Conservation (phyloP, 2,113 vertebrate genomes). For the Spilogale gracilis region DNA sequence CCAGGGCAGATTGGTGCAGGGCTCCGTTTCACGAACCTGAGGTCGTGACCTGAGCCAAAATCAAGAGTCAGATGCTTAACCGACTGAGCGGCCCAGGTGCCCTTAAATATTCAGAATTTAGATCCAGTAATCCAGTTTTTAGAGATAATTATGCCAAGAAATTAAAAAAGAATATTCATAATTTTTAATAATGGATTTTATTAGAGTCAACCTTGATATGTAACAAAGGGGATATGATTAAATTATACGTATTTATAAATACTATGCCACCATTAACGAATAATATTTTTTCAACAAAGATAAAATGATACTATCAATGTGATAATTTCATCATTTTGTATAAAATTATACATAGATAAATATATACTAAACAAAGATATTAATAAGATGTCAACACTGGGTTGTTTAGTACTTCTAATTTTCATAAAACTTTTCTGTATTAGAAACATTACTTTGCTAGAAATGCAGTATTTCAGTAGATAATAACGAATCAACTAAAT, state of each 20-base stretch:
- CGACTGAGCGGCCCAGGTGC: background rate
- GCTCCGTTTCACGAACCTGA: background rate
- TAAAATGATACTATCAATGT: background rate
- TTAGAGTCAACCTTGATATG: background rate
- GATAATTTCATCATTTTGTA: background rate
- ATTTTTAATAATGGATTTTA: background rate
- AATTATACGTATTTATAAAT: background rate
- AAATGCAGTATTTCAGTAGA: background rate
- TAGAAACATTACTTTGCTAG: background rate
- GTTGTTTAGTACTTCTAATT: constrained; percentile 34
- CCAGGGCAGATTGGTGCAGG: background rate
- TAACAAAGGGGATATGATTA: background rate
- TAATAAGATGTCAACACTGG: background rate
- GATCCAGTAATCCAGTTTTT: background rate
- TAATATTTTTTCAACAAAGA: constrained; percentile 14
- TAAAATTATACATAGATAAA: background rate
- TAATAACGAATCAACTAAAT: constrained; percentile 2
- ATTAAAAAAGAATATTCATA: background rate
- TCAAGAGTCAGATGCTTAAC: background rate
- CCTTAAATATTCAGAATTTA: background rate
- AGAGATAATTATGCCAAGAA: background rate
- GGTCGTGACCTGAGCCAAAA: background rate
- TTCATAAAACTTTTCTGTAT: constrained; percentile 28
- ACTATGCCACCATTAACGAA: background rate
- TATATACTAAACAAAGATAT: background rate